Evolutionary conservation across 1,140 invertebrate genomes (phyloP).

Genomic region (Drosophila ficusphila): DNA sequence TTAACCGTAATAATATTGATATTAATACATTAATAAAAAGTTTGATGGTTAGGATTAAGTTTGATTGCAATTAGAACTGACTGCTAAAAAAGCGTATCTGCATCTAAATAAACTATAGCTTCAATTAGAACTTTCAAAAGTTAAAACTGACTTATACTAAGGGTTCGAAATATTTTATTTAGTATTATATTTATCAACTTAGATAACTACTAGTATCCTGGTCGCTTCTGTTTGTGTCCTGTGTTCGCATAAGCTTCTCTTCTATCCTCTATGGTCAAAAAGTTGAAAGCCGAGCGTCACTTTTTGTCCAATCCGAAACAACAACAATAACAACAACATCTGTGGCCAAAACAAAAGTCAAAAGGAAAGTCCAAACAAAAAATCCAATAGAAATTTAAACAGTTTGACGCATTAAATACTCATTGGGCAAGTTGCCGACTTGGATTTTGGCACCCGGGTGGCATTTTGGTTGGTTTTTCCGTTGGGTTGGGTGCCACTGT

Average conservation of each 20-base stretch:
- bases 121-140: no score
- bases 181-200: neutral
- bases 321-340: slow-evolving; percentile 42
- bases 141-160: no score
- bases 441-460: slow-evolving; percentile 21
- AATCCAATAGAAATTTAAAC: slow-evolving; percentile 81
- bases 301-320: slow-evolving; percentile 63
- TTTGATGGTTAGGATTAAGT: no score
- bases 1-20: no score
- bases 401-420: slow-evolving; percentile 82
- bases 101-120: no score
- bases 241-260: slow-evolving; percentile 26
- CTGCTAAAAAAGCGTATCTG: no score
- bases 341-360: slow-evolving; percentile 79
- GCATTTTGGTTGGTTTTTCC: slow-evolving; percentile 1
- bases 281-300: slow-evolving; percentile 76
- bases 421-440: slow-evolving; percentile 57
- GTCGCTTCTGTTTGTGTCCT: neutral
- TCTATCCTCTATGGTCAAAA: slow-evolving; percentile 62
- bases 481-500: neutral
- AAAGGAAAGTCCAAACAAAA: slow-evolving; percentile 68
- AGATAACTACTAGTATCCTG: neutral
- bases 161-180: no score
- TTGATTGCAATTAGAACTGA: no score
- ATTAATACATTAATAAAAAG: no score